Conservation (phyloP, 2,888 invertebrate genomes). For the Balanococcus diminutus region DNA sequence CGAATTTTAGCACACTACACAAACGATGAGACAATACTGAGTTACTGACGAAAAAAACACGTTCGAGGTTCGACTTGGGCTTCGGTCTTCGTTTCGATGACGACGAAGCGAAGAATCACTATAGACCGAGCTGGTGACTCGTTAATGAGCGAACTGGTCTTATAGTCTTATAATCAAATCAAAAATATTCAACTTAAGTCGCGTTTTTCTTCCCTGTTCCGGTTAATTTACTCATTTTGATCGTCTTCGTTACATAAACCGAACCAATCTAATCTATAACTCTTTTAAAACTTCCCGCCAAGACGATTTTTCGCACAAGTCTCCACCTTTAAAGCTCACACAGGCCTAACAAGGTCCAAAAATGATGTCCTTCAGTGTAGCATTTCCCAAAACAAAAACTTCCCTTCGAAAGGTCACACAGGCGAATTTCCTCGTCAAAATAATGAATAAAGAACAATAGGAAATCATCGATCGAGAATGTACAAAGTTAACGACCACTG, state of each 20-base stretch:
- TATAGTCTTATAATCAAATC: too few species aligned
- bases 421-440: too few species aligned
- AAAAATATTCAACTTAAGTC: not conserved
- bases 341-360: not conserved
- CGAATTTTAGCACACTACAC: not conserved
- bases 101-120: too few species aligned
- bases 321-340: not conserved
- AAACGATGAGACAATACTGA: conserved; percentile 13
- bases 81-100: not conserved
- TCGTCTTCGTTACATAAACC: not conserved
- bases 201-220: not conserved
- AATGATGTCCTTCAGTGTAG: not conserved
- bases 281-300: not conserved
- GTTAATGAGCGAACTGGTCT: not conserved
- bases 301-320: not conserved
- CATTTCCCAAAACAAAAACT: not conserved
- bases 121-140: not conserved
- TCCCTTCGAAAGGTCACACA: not conserved
- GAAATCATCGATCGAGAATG: not conserved
- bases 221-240: not conserved
- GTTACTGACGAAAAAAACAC: conserved; percentile 1
- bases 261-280: not conserved
- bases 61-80: not conserved
- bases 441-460: not conserved
- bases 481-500: not conserved